These are phyloP conservation scores for Megaptera novaeangliae DNA, from an alignment of 2,113 vertebrate genomes.

Conservation along the genomic window DNA sequence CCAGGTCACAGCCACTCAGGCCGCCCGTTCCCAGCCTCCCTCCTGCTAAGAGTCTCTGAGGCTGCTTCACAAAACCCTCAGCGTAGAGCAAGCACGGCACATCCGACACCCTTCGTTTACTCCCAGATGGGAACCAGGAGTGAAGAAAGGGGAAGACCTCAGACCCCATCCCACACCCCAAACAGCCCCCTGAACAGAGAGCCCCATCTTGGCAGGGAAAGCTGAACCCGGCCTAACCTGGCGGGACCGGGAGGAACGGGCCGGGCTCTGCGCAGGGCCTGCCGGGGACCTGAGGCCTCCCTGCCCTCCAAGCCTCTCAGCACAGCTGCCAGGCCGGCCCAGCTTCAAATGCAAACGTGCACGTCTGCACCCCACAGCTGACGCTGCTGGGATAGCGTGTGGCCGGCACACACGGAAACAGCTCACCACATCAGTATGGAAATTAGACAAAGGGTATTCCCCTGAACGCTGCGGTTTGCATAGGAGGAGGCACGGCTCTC, in stretches of 20 bases:
- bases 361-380: not conserved
- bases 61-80: not conserved
- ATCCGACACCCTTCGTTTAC: not conserved
- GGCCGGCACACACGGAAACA: not conserved
- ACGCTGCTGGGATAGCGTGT: not conserved
- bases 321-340: not conserved
- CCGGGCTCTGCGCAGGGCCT: not conserved
- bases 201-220: constrained; percentile 5
- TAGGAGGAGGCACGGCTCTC: not conserved
- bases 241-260: not conserved
- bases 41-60: not conserved
- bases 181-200: not conserved
- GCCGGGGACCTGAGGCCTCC: not conserved
- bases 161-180: not conserved
- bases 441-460: constrained; percentile 34
- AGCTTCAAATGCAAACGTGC: not conserved
- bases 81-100: not conserved
- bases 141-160: not conserved
- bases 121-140: not conserved
- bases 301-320: not conserved
- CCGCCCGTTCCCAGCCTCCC: not conserved
- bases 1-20: not conserved
- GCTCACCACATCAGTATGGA: constrained; percentile 34
- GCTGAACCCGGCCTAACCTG: not conserved
- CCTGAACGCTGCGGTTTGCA: constrained; percentile 28